Conservation (phyloP, 2,888 invertebrate genomes). For the Patella depressa region DNA sequence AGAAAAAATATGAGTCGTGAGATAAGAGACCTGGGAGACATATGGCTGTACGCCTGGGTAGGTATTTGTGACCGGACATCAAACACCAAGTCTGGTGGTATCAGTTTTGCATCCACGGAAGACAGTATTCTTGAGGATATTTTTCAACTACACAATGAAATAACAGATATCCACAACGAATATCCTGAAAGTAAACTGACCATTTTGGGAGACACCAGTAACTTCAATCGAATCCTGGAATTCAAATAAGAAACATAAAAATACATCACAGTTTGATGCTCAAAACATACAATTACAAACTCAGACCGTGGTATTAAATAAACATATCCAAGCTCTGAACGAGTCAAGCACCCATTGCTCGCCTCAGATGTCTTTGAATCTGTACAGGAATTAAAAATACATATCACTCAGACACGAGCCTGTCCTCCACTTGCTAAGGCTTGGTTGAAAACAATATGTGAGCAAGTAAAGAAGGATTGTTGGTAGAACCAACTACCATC, state of each 20-base stretch:
- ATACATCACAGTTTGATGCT: not conserved
- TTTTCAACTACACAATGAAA: not conserved
- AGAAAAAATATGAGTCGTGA: no score
- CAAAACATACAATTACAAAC: not conserved
- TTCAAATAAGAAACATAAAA: not conserved
- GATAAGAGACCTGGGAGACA: no score
- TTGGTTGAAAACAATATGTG: not conserved
- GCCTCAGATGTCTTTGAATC: not conserved
- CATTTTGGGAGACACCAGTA: not conserved
- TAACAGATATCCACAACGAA: not conserved
- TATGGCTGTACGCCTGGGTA: not conserved
- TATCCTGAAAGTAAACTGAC: not conserved
- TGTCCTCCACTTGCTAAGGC: not conserved
- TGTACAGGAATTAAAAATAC: not conserved
- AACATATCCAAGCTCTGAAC: not conserved
- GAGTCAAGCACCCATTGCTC: not conserved
- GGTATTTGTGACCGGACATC: not conserved
- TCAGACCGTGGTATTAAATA: not conserved
- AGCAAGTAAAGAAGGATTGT: not conserved
- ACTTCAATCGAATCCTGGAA: not conserved
- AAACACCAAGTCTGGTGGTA: not conserved
- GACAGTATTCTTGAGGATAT: not conserved
- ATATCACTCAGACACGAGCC: no score
- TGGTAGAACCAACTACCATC: not conserved
- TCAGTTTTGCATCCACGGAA: not conserved